Base-by-base conservation (phyloP, 2,797 vertebrate genomes). In the Rallus crepitans region DNA sequence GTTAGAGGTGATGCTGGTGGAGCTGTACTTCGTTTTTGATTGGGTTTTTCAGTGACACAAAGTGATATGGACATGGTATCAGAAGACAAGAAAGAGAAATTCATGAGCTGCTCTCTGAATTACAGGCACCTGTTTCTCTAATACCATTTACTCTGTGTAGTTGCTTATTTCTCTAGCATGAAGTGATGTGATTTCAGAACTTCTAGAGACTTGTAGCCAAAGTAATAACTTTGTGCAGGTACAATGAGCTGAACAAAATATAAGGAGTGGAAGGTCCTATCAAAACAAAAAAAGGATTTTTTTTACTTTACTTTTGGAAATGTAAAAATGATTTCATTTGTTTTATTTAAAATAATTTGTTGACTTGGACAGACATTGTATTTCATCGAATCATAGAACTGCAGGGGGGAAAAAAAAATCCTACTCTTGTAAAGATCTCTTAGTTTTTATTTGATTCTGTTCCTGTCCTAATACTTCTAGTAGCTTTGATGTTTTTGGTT, bases 41-140 rank as follows among this genome's bases (percentile, higher is more conserved):
- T 6, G 40, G 33, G 35, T 21, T 78, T 69, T 35, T 40, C 4
- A 14, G n/a, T 48, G 31, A 8, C 17, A 16, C 4, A 14, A 11
- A 25, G 6, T 27, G 5, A 2, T n/a, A 12, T 1, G 8, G 17
- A 8, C 0, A 0, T 8, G 4, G 7, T 53, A 31, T 24, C 4
- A 35, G 47, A 7, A 33, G 45, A 52, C 42, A 63, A 50, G 31
- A 12, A n/a, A 52, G 13, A n/a, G 10, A 72, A 3, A 1, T 2
- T 70, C 0, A 1, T 17, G 12, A 76, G 9, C 8, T 75, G 59
- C 16, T 21, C 3, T 30, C 3, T 47, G 31, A 82, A 66, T 13
- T 48, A 3, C 6, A 42, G 33, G 6, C 12, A 39, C 7, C 5
- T 55, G 8, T 68, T 60, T 88, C 4, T 65, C 18, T 2, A 12